A percentile compares a stretch with the other conserved stretches of the same genome.
Evolutionary conservation across 2,797 vertebrate species (phyloP).

Genomic region (Pseudochirops cupreus): DNA sequence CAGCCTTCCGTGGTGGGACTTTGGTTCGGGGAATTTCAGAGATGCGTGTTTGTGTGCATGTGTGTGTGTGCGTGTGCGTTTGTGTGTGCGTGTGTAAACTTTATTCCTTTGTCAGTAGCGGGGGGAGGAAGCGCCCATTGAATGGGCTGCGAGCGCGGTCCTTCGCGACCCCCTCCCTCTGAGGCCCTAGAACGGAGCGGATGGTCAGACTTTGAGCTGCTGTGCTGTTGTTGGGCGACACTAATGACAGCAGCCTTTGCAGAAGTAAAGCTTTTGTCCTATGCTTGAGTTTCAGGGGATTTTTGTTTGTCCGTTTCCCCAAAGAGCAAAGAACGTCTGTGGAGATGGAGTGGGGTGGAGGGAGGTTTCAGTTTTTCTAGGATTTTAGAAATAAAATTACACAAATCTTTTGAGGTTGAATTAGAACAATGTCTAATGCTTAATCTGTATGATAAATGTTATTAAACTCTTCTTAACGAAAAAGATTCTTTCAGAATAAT

Average conservation of each 20-base stretch:
- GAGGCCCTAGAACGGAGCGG: constrained; percentile 20
- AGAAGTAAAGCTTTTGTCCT: constrained; percentile 80
- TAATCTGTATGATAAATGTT: background rate
- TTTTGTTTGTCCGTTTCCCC: constrained; percentile 33
- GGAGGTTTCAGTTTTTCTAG: constrained; percentile 18
- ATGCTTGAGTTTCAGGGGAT: constrained; percentile 71
- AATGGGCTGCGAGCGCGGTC: constrained; percentile 54
- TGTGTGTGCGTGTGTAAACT: background rate
- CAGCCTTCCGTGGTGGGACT: background rate
- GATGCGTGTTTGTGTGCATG: background rate
- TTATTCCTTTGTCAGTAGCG: background rate
- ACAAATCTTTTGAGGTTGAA: constrained; percentile 26
- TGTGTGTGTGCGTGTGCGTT: background rate
- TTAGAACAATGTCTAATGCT: constrained; percentile 34
- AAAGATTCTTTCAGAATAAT: constrained; percentile 17
- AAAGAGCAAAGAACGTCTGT: background rate
- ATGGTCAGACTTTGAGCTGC: constrained; percentile 64
- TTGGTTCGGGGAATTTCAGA: background rate
- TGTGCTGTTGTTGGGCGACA: constrained; percentile 61
- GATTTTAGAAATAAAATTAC: constrained; percentile 23
- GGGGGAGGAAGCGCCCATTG: constrained; percentile 32
- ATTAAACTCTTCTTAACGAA: constrained; percentile 13
- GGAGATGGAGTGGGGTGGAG: background rate
- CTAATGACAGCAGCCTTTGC: constrained; percentile 76
- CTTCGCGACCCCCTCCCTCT: constrained; percentile 16